Conservation (phyloP, 2,113 vertebrate species). For the Tringa solitaria region DNA sequence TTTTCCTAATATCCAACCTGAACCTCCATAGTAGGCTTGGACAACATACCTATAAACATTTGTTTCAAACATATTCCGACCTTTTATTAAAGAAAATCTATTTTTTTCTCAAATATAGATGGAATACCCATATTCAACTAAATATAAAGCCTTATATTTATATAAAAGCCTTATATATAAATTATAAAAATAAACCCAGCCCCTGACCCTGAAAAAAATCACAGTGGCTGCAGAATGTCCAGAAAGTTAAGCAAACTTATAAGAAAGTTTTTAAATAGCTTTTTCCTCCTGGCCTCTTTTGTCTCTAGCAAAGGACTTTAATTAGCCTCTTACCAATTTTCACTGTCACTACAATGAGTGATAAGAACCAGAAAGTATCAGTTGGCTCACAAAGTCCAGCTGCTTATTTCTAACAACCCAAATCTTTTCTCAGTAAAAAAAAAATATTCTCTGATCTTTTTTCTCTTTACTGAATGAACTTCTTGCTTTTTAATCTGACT, state of each 20-base stretch:
- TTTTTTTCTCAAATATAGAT: background rate
- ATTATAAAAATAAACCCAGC: no score
- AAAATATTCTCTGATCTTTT: background rate
- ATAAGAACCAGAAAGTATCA: background rate
- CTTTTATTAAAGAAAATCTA: background rate
- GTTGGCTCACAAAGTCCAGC: background rate
- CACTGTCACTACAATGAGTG: background rate
- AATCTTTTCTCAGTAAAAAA: background rate
- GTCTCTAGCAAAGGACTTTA: background rate
- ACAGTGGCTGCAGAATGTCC: background rate
- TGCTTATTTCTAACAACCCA: background rate
- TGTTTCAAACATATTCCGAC: background rate
- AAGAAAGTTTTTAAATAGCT: background rate
- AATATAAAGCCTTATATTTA: background rate
- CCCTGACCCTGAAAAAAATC: background rate
- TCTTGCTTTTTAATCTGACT: background rate
- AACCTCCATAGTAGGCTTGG: background rate
- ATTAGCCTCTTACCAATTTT: background rate
- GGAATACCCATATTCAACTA: background rate
- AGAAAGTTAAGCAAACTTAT: background rate
- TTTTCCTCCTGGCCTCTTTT: background rate
- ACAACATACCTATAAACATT: background rate
- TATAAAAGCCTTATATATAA: no score
- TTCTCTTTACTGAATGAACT: background rate
- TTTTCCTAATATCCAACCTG: no score